Base-by-base conservation (phyloP, 1,140 invertebrate species). In the Spodoptera litura region DNA sequence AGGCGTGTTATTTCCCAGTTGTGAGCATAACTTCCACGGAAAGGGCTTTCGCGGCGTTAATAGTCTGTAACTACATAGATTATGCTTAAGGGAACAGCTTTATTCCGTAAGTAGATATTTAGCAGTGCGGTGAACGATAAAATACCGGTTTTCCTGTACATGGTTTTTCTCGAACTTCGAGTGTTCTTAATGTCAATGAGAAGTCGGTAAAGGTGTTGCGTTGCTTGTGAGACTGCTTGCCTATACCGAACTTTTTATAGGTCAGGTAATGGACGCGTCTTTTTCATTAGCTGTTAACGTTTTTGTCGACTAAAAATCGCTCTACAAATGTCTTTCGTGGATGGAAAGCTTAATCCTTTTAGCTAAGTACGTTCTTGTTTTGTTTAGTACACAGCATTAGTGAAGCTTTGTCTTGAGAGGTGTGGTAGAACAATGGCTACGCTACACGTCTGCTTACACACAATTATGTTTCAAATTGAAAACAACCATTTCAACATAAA, bases 181-280 rank as follows among this genome's bases (percentile, higher is more conserved):
- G 78, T 83, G 80, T 81, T 82, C 82, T 83, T 83, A 85, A 85
- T 83, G 82, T 82, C 62, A 66, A 49, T 20, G 73, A 80, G 75
- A 71, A 76, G 51, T 62, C 73, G 77, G 15, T 61, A 38, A 31
- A 78, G 49, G 61, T 53, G 76, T 75, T 73, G 61, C n/a, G 64
- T 64, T 81, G 25, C 62, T 72, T 70, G 15, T 83, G 8, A 6
- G 38, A 8, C 38, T 8, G 38, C 0, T 9, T 44, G 6, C 38
- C 6, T 8, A 44, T 6, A 4, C 8, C 38, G 1, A 38, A 38
- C 38, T 44, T 44, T 6, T 44, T 31, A 2, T 31, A 31, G 31
- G 3, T 31, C 31, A 20, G 20, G 0, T 44, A 44, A 44, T 44
- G 38, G 6, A 44, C 38, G 38, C 8, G 38, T 4, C 38, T 9